phyloP scores from a whole-genome alignment of 1,140 invertebrate species.

The Platorchestia sp. region DNA sequence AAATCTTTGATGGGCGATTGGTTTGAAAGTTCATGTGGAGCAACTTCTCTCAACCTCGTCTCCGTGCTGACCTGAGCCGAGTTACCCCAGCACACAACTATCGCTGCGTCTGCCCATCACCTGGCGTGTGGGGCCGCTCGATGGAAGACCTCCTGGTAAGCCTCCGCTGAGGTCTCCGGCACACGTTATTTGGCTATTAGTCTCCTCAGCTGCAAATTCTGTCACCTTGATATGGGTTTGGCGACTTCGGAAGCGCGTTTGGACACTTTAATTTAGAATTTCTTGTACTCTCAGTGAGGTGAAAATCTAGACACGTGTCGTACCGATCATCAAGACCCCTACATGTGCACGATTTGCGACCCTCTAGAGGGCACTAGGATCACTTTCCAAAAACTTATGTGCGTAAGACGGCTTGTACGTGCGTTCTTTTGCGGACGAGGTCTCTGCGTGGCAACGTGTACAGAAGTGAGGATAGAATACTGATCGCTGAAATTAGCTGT shows the following conservation, averaged over 20 bases:
- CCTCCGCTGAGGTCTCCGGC: background rate
- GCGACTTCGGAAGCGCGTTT: background rate
- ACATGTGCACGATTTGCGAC: background rate
- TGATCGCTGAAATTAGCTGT: background rate
- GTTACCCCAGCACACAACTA: background rate
- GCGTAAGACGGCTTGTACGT: background rate
- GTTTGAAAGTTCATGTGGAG: background rate
- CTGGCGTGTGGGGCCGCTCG: background rate
- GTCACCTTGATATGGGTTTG: background rate
- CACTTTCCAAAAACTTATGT: background rate
- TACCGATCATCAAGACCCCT: background rate
- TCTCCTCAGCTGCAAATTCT: background rate
- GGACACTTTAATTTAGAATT: background rate
- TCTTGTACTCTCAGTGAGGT: background rate
- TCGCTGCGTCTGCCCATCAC: background rate
- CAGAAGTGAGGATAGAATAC: background rate
- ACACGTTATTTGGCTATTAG: background rate
- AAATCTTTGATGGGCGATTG: background rate
- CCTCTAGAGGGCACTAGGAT: background rate
- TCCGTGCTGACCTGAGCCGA: background rate
- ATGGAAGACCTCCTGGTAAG: background rate
- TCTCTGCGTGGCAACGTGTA: background rate
- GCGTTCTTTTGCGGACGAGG: background rate
- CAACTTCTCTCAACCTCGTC: background rate
- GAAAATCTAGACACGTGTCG: background rate